A percentile compares a stretch with the other conserved stretches of the same genome.
phyloP scores from a whole-genome alignment of 1,140 invertebrate species.

The Triops longicaudatus region DNA sequence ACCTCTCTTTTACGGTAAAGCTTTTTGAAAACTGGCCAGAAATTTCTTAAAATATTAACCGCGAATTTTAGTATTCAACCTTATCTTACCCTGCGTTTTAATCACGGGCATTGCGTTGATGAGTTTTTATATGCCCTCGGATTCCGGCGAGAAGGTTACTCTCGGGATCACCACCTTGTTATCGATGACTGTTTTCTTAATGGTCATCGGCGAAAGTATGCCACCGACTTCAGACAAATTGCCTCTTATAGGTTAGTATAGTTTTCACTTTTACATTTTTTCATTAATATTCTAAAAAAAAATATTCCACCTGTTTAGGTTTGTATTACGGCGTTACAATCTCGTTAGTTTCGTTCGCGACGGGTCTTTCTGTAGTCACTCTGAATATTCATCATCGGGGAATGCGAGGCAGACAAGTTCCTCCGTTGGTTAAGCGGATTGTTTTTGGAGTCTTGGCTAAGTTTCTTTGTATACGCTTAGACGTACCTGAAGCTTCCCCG shows the following conservation, averaged over 20 bases:
- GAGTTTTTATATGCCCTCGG: conserved; percentile 51
- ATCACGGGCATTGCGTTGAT: conserved; percentile 48
- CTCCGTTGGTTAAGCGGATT: conserved; percentile 43
- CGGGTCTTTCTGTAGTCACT: conserved; percentile 46
- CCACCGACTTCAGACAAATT: conserved; percentile 51
- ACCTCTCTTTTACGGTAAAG: conserved; percentile 48
- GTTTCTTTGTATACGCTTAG: conserved; percentile 45
- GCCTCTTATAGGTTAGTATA: conserved; percentile 48
- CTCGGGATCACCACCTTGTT: conserved; percentile 52
- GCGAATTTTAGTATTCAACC: conserved; percentile 44
- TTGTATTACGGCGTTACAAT: conserved; percentile 56
- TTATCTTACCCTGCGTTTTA: conserved; percentile 51
- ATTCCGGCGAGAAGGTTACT: conserved; percentile 45
- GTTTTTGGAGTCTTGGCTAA: conserved; percentile 47
- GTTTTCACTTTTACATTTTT: neutral
- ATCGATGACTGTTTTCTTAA: conserved; percentile 55
- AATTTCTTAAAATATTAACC: neutral
- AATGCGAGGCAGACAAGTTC: conserved; percentile 39
- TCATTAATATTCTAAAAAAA: neutral
- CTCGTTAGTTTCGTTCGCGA: conserved; percentile 52
- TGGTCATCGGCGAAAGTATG: conserved; percentile 53
- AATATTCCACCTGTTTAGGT: conserved; percentile 36
- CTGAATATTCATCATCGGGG: conserved; percentile 49
- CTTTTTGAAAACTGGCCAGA: neutral
- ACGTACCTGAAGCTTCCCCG: conserved; percentile 33